These are phyloP conservation scores for Copsychus sechellarum DNA, from an alignment of 2,113 vertebrate genomes.

Conservation along the genomic window DNA sequence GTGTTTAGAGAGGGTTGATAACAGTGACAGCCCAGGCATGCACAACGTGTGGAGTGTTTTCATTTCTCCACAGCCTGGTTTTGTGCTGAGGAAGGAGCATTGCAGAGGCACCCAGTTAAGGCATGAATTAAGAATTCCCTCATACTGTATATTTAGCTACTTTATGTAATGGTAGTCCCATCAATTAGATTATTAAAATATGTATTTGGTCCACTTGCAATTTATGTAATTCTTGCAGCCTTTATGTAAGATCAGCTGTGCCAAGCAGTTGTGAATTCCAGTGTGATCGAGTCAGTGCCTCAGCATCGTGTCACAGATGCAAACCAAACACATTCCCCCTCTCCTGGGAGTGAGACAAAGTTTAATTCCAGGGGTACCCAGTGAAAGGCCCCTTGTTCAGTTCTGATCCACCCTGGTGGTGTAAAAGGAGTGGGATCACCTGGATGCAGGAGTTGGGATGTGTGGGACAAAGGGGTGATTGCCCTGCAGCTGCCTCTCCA, in stretches of 20 bases:
- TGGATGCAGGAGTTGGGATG: background rate
- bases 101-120: background rate
- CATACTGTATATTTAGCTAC: background rate
- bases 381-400: background rate
- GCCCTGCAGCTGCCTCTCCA: background rate
- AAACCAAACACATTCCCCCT: background rate
- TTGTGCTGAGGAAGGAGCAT: background rate
- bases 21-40: background rate
- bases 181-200: conserved; percentile 33
- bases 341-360: background rate
- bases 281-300: background rate
- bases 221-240: background rate
- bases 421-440: fast-evolving
- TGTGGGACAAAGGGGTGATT: fast-evolving
- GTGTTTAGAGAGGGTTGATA: background rate
- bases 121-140: background rate
- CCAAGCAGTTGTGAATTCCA: background rate
- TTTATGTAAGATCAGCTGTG: background rate
- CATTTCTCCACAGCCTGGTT: background rate
- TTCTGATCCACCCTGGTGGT: background rate
- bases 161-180: background rate
- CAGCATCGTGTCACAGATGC: background rate
- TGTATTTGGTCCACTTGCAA: background rate
- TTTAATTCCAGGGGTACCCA: background rate
- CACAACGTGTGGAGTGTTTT: background rate